Evolutionary conservation across 1,140 invertebrate species (phyloP).

Genomic region (Diplogasteroides magnus): DNA sequence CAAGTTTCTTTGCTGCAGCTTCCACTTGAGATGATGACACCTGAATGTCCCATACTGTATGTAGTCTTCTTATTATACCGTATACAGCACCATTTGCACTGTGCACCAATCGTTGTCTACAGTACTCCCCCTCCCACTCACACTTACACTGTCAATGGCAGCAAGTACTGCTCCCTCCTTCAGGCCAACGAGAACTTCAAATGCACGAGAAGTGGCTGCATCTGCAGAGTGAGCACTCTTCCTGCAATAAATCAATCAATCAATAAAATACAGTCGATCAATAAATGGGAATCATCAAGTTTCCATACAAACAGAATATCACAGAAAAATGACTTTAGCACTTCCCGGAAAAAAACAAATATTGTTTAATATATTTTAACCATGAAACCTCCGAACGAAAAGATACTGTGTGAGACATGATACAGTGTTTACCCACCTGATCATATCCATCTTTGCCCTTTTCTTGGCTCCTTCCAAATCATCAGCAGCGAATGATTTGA

Average conservation of each 20-base stretch:
- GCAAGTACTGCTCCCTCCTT: conserved; percentile 35
- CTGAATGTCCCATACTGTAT: too few species aligned
- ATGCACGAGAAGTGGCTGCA: conserved; percentile 24
- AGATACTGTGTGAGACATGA: too few species aligned
- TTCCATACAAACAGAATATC: too few species aligned
- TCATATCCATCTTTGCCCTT: conserved; percentile 35
- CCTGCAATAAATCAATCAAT: conserved; percentile 37
- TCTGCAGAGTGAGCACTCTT: conserved; percentile 34
- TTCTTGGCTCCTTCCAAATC: conserved; percentile 2
- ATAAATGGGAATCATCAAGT: too few species aligned
- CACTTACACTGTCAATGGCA: conserved; percentile 38
- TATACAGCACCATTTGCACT: too few species aligned
- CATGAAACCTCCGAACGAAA: too few species aligned
- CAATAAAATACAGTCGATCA: too few species aligned
- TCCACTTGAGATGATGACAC: conserved; percentile 19
- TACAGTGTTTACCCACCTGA: conserved; percentile 24
- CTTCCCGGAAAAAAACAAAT: too few species aligned
- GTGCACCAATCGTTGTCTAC: not conserved
- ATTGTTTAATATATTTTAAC: too few species aligned
- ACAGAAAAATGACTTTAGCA: too few species aligned
- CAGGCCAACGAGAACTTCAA: conserved; percentile 34
- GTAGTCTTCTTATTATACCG: too few species aligned
- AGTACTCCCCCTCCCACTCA: not conserved
- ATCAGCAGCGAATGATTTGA: not conserved
- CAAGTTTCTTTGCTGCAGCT: conserved; percentile 40